phyloP scores from a whole-genome alignment of 2,888 invertebrate genomes.

The Caenorhabditis macrosperma region DNA sequence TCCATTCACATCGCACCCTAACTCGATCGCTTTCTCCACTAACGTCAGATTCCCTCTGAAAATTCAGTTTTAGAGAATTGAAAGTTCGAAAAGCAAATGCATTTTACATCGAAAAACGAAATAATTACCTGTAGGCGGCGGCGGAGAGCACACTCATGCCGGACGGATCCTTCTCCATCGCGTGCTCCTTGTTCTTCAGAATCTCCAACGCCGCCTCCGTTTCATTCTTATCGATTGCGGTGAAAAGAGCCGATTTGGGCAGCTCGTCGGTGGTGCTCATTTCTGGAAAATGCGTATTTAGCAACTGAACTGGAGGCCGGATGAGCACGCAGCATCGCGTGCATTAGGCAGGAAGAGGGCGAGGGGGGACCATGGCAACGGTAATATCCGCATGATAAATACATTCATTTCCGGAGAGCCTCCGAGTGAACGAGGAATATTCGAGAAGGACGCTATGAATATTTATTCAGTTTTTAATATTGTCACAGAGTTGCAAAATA shows the following conservation, averaged over 20 bases:
- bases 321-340: constrained; percentile 17
- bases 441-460: constrained; percentile 11
- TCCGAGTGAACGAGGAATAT: background rate
- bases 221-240: constrained; percentile 56
- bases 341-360: constrained; percentile 6
- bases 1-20: constrained; percentile 92
- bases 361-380: constrained; percentile 35
- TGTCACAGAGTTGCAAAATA: background rate
- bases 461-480: too few relatives aligned
- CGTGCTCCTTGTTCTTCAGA: constrained; percentile 43
- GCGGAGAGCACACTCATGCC: constrained; percentile 53
- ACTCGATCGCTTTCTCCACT: constrained; percentile 48
- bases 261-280: constrained; percentile 7
- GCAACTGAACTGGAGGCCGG: background rate
- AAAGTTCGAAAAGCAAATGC: background rate
- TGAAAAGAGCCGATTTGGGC: constrained; percentile 43
- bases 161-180: constrained; percentile 33
- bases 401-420: constrained; percentile 3
- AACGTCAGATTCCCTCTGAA: constrained; percentile 56
- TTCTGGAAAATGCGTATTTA: constrained; percentile 2
- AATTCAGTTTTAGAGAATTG: background rate
- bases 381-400: constrained; percentile 22
- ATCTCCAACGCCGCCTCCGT: constrained; percentile 46
- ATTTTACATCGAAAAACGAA: background rate
- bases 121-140: constrained; percentile 48